Evolutionary conservation across 2,113 vertebrate genomes (phyloP), one percentile per base, ranked within the genome.

Genomic region (Hucho hucho): DNA sequence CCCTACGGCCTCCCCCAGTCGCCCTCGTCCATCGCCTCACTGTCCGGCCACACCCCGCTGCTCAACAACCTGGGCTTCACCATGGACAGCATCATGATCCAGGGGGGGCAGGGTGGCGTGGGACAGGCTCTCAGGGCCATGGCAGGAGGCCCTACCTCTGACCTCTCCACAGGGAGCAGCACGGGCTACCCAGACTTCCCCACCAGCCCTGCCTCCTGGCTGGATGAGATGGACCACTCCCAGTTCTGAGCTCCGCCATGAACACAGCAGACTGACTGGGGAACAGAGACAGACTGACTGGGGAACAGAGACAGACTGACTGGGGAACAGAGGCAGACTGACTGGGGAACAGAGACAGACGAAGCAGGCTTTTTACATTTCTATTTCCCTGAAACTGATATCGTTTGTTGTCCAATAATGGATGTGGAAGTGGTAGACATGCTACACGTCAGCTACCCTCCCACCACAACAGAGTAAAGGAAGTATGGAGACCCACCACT

Each of bases 131-230:
- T 98, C 88, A 94, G 97, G 89, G 94, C 95, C 87, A 95, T 97
- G 95, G 95, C 95, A 0, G 96, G 96, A 74, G 97, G 96, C 0
- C 97, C 97, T 64, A 98, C 95, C 86, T 99, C 98, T 73, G 98
- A 99, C 91, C 97, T 99, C 75, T 99, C 98, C 70, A 99, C 98
- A 11, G 97, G 96, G 28, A 99, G 98, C 94, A 99, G 97, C 86
- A 97, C 98, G 29, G 97, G 98, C 83, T 99, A 99, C 87, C 98
- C 98, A 13, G 98, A 99, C 94, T 99, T 99, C 92, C 98, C 98
- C 81, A 98, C 97, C 73, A 99, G 98, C 87, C 98, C 97, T 0
- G 97, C 94, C 72, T 99, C 98, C 20, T 99, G 98, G 98, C 94
- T 99, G 70, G 98, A 99, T 16, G 98, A 99, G 89, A 98, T 99